phyloP scores from a whole-genome alignment of 2,113 vertebrate species.

The Alosa alosa region DNA sequence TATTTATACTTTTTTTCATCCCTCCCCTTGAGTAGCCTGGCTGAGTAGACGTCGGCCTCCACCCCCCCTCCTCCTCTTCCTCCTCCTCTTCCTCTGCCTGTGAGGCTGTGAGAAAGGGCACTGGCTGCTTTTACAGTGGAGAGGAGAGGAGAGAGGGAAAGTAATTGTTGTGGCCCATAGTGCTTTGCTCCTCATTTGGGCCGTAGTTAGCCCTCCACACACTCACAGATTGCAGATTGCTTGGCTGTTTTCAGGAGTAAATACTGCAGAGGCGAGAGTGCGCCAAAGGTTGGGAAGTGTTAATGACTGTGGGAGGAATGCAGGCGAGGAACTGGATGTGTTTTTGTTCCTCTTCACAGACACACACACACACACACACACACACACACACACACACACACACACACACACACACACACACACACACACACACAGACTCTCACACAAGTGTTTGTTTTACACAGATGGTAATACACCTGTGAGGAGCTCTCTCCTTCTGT shows the following conservation, averaged over 20 bases:
- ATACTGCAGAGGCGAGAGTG: neutral
- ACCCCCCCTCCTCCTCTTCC: neutral
- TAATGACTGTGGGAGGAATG: neutral
- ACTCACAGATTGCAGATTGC: neutral
- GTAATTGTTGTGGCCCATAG: neutral
- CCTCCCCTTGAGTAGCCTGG: neutral
- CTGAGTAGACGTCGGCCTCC: neutral
- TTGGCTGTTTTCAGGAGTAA: neutral
- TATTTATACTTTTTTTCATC: neutral
- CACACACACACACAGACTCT: neutral
- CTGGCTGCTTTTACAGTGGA: neutral
- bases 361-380: conserved; percentile 15
- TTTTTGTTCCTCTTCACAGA: neutral
- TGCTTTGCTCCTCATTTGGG: neutral
- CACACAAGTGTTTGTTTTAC: neutral
- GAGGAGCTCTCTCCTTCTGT: too few species aligned
- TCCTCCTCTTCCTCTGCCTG: neutral
- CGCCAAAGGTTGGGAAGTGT: neutral
- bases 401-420: conserved; percentile 18
- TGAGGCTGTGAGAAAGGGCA: neutral
- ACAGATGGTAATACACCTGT: too few species aligned
- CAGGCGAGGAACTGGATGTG: too few species aligned
- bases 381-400: conserved; percentile 4
- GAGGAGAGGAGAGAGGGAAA: neutral
- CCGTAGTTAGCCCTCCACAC: too few species aligned